Conservation (phyloP, 2,888 invertebrate genomes). For the Xanthorhoe spadicearia region DNA sequence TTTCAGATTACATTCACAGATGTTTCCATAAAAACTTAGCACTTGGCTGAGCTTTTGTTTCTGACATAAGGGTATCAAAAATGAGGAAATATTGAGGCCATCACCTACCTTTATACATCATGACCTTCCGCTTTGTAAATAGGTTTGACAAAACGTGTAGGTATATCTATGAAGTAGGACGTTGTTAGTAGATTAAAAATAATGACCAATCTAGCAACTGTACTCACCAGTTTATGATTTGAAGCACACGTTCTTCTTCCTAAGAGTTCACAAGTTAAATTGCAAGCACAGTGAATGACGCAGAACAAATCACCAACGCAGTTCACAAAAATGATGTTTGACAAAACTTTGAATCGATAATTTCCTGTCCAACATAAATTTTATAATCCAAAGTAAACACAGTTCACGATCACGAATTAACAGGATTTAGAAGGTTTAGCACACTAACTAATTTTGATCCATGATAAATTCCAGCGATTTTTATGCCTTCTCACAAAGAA, state of each 20-base stretch:
- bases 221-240: constrained; percentile 51
- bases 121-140: constrained; percentile 55
- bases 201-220: not conserved
- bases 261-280: constrained; percentile 38
- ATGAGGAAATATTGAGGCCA: constrained; percentile 48
- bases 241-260: constrained; percentile 36
- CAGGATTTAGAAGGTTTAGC: constrained; percentile 63
- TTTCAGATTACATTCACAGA: not conserved
- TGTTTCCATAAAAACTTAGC: not conserved
- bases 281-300: constrained; percentile 66
- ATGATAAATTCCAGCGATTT: constrained; percentile 71
- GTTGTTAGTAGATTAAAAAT: not conserved
- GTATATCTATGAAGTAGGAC: not conserved
- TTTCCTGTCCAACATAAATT: constrained; percentile 62
- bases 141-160: not conserved
- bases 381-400: constrained; percentile 56
- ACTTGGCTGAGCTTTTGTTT: not conserved
- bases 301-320: constrained; percentile 68
- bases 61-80: not conserved
- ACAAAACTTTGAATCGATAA: constrained; percentile 75
- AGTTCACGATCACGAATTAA: constrained; percentile 68
- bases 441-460: constrained; percentile 81
- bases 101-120: constrained; percentile 50
- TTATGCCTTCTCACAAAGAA: constrained; percentile 66
- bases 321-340: constrained; percentile 67